Percentiles rank a stretch among this genome's conserved stretches.
Conservation (phyloP, 2,113 vertebrate genomes). For the Paradisaea rubra region DNA sequence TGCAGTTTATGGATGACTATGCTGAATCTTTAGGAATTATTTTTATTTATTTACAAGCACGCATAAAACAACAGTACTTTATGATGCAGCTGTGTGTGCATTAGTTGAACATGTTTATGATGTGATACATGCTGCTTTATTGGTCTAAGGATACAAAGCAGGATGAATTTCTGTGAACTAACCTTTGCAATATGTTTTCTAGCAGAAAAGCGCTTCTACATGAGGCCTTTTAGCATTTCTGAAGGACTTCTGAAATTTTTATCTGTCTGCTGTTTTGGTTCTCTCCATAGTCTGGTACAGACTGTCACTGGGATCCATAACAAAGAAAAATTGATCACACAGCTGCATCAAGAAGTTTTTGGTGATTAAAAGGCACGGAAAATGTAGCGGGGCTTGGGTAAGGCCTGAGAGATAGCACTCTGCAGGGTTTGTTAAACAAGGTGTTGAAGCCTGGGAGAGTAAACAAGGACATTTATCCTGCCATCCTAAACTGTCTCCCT, state of each 20-base stretch:
- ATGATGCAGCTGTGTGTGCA: background rate
- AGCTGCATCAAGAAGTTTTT: background rate
- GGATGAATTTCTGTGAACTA: background rate
- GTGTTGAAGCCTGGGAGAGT: background rate
- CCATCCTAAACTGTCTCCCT: background rate
- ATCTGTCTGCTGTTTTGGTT: background rate
- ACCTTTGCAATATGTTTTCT: background rate
- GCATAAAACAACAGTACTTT: background rate
- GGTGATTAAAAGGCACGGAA: background rate
- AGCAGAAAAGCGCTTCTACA: background rate
- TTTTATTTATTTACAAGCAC: background rate
- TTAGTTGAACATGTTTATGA: background rate
- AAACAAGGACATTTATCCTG: background rate
- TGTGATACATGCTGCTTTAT: background rate
- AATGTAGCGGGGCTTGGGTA: background rate
- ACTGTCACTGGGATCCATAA: background rate
- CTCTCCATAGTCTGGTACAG: background rate
- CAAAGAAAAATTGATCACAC: background rate
- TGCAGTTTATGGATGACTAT: background rate
- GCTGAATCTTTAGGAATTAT: background rate
- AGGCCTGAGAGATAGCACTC: background rate
- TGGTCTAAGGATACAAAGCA: background rate
- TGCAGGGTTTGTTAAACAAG: background rate
- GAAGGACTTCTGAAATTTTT: background rate
- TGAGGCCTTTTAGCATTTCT: background rate